phyloP scores from a whole-genome alignment of 2,113 vertebrate species.

The Archilochus colubris region DNA sequence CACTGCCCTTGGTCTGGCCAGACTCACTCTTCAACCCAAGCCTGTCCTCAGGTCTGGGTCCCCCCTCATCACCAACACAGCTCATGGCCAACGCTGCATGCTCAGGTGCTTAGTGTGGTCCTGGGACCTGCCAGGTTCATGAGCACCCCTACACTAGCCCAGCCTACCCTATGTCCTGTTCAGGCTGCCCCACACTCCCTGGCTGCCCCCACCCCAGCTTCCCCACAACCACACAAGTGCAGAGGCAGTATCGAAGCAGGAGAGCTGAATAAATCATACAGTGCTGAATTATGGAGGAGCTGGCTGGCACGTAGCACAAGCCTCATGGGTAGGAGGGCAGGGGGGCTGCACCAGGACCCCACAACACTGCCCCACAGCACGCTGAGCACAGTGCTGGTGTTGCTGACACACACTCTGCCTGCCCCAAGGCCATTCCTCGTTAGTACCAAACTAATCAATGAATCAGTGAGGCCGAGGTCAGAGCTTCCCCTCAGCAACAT shows the following conservation, averaged over 20 bases:
- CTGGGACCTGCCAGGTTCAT: not conserved
- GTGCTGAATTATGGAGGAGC: conserved; percentile 26
- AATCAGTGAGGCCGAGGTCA: fast-evolving
- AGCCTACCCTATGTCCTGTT: fast-evolving
- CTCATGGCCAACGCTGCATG: fast-evolving
- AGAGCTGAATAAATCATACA: conserved; percentile 36
- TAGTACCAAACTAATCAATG: not conserved
- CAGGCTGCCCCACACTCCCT: fast-evolving
- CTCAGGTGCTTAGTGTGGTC: fast-evolving
- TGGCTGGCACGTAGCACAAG: not conserved
- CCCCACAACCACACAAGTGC: not conserved
- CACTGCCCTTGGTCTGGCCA: not conserved
- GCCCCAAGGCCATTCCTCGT: not conserved
- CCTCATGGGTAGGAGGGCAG: fast-evolving
- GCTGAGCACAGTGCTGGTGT: fast-evolving
- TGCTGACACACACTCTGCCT: fast-evolving
- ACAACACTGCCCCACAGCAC: fast-evolving
- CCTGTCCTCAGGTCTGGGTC: too few relatives aligned
- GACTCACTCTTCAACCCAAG: too few relatives aligned
- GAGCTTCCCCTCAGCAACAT: not conserved
- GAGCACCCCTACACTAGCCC: fast-evolving
- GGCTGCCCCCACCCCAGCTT: not conserved
- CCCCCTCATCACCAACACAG: not conserved
- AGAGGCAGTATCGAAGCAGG: not conserved
- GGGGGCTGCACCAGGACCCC: not conserved